Conservation (phyloP, 2,797 vertebrate species). For the Argyrosomus regius region DNA sequence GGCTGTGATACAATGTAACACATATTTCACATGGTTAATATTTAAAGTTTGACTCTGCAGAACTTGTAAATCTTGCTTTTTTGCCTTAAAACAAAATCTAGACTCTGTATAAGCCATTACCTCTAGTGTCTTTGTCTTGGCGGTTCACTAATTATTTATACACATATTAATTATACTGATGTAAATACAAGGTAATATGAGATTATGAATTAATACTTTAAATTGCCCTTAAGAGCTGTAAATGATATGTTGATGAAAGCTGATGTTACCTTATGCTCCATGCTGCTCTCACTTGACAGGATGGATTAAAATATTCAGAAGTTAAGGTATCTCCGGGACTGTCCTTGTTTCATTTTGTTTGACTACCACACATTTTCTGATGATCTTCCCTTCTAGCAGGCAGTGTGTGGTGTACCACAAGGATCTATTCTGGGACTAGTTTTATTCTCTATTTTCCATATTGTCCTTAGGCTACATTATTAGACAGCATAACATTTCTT, state of each 20-base stretch:
- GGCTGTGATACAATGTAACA: constrained; percentile 18
- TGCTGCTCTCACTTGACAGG: not conserved
- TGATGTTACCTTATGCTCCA: not conserved
- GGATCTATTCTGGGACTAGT: constrained; percentile 7
- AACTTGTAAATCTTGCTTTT: constrained; percentile 27
- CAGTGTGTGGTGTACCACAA: not conserved
- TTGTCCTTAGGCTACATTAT: constrained; percentile 15
- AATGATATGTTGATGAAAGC: constrained; percentile 13
- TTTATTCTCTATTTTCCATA: constrained; percentile 8
- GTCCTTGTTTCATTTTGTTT: constrained; percentile 12
- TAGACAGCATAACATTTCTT: constrained; percentile 4
- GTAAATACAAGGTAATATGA: constrained; percentile 10
- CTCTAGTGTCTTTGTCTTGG: not conserved
- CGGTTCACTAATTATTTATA: constrained; percentile 5
- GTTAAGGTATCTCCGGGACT: not conserved
- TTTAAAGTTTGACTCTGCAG: constrained; percentile 12
- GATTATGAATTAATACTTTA: constrained; percentile 15
- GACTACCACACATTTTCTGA: not conserved
- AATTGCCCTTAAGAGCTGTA: constrained; percentile 2
- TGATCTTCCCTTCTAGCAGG: not conserved
- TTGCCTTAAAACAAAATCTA: constrained; percentile 10
- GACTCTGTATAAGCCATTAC: constrained; percentile 3
- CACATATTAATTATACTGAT: constrained; percentile 11
- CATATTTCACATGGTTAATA: constrained; percentile 25
- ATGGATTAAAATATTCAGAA: constrained; percentile 14